A percentile compares a stretch with the other conserved stretches of the same genome.
These are phyloP conservation scores for Potamilus streckersoni DNA, from an alignment of 1,140 invertebrate species.

Conservation along the genomic window DNA sequence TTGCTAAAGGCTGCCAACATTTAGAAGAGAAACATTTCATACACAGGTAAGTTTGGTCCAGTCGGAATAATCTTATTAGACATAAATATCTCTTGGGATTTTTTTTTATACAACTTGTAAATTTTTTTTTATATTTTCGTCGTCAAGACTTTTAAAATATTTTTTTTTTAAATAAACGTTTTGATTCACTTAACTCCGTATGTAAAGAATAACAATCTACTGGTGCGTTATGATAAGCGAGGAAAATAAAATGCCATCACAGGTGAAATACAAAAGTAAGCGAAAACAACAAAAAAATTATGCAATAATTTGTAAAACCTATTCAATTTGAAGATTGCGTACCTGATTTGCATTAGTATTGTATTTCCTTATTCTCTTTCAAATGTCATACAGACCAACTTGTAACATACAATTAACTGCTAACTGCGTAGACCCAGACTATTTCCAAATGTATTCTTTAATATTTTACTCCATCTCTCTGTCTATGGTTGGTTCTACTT, in stretches of 20 bases:
- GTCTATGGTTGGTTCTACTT: too few species aligned
- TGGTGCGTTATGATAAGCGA: neutral
- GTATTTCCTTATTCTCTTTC: too few species aligned
- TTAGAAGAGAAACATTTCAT: slow-evolving; percentile 96
- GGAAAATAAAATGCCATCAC: too few species aligned
- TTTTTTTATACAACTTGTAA: neutral
- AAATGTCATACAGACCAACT: too few species aligned
- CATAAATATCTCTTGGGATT: neutral
- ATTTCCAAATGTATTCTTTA: neutral
- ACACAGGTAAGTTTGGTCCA: slow-evolving; percentile 75
- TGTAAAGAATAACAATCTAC: neutral
- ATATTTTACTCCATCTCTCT: neutral
- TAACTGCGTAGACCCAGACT: neutral
- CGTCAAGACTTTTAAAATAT: neutral
- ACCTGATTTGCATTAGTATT: too few species aligned
- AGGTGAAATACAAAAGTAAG: too few species aligned
- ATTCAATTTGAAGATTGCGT: too few species aligned
- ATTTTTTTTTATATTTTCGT: neutral
- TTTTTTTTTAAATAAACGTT: neutral
- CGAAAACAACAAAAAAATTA: too few species aligned
- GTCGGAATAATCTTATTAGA: too few species aligned
- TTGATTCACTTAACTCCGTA: neutral
- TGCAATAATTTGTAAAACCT: too few species aligned
- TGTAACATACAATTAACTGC: neutral
- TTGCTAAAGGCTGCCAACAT: slow-evolving; percentile 92